A percentile compares a stretch with the other conserved stretches of the same genome.
Conservation (phyloP, 2,888 invertebrate genomes). For the Idaea dimidiata region DNA sequence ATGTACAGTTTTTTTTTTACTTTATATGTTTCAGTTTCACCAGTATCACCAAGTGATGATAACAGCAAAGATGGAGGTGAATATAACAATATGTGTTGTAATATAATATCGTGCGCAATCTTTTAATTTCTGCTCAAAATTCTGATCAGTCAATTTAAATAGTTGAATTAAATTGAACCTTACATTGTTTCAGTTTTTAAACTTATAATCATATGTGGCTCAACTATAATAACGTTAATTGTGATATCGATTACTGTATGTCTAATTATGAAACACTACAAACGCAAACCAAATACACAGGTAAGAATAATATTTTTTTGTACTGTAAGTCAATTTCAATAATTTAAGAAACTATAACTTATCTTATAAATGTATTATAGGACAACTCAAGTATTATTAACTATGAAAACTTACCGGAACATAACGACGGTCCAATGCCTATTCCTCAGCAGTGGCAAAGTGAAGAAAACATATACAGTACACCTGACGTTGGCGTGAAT, state of each 20-base stretch:
- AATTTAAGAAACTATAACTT: background rate
- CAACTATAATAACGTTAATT: background rate
- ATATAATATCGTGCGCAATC: no score
- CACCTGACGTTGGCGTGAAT: background rate
- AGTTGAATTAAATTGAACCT: no score
- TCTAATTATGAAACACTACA: background rate
- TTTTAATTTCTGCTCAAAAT: no score
- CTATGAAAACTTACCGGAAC: background rate
- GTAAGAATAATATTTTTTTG: background rate
- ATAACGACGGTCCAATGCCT: background rate
- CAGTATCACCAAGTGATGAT: no score
- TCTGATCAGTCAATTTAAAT: no score
- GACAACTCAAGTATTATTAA: background rate
- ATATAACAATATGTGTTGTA: no score
- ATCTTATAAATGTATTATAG: background rate
- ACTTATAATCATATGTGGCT: background rate
- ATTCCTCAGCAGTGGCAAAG: background rate
- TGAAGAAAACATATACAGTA: background rate
- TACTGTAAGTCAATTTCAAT: background rate
- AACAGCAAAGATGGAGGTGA: no score
- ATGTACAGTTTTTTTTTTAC: no score
- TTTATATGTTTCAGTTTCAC: no score
- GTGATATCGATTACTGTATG: background rate
- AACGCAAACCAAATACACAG: background rate
- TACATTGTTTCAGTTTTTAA: background rate